Evolutionary conservation across 2,888 invertebrate genomes (phyloP).

Genomic region (Dinocampus coccinellae): DNA sequence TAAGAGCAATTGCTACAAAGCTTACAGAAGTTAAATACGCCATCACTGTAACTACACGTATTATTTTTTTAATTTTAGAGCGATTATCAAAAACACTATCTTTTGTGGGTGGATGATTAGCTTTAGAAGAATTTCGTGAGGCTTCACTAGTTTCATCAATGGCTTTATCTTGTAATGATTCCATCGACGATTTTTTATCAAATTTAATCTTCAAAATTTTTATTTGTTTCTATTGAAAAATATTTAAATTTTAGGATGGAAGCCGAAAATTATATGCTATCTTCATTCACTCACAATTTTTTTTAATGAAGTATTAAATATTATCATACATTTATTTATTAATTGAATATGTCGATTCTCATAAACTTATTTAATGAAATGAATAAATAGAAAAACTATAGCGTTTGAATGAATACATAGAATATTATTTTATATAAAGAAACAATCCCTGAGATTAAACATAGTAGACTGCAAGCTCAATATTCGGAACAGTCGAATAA

Average conservation of each 20-base stretch:
- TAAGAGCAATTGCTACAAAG: conserved; percentile 85
- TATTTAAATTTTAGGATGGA: no score
- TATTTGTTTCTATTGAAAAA: background rate
- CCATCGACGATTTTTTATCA: conserved; percentile 23
- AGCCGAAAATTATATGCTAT: no score
- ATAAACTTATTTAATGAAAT: no score
- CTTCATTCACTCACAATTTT: no score
- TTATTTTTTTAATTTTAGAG: conserved; percentile 61
- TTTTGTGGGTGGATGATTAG: conserved; percentile 32
- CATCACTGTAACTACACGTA: conserved; percentile 82
- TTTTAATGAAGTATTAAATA: no score
- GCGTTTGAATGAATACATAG: conserved; percentile 1
- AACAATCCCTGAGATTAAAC: conserved; percentile 44
- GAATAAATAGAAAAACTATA: conserved; percentile 5
- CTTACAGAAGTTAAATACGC: conserved; percentile 89
- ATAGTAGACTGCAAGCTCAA: conserved; percentile 56
- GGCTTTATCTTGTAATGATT: conserved; percentile 31
- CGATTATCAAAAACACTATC: conserved; percentile 57
- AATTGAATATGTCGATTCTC: no score
- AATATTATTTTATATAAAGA: background rate
- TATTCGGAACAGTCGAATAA: conserved; percentile 38
- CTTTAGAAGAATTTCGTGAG: conserved; percentile 17
- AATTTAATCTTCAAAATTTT: conserved; percentile 10
- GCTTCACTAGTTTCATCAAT: conserved; percentile 16
- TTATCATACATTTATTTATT: no score